Evolutionary conservation across 2,797 vertebrate genomes (phyloP), one percentile per base, ranked within the genome.

Genomic region (Glyptemys insculpta): DNA sequence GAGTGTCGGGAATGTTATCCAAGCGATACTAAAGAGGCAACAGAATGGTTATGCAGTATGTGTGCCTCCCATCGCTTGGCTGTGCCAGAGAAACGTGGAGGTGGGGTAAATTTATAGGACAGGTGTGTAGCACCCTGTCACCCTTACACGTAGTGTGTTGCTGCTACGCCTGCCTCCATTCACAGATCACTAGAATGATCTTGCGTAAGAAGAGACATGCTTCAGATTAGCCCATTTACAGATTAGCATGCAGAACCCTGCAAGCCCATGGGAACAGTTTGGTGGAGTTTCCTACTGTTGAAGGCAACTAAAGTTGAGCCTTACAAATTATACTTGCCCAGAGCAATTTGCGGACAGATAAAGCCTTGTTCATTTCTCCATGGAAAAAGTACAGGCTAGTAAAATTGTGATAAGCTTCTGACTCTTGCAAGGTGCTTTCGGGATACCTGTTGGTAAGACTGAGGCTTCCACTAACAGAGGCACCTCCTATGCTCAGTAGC

Each of bases 91-190:
- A 76, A 47, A 72, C 6, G 7, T 8, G 59, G 89, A 85, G 57
- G 68, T n/a, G 72, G 74, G 68, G 89, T 5, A 16, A 41, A 50
- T 23, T 1, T 44, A 65, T 47, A 41, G 74, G 44, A 49, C 59
- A 53, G 72, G 37, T 8, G 52, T 62, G 57, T 76, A 62, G 53
- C 90, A 80, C 53, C 47, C 87, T 41, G 52, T 65, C 65, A 15
- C 4, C 23, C 10, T 0, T 6, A 80, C 49, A 54, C n/a, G 15
- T 50, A 29, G 79, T 59, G 41, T 7, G 25, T 8, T 11, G 41
- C 21, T 0, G 0, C 37, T 57, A 57, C 4, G 7, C 37, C 25
- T 25, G 27, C 37, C 44, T 12, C 19, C 0, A 4, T 0, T 16
- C 0, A 25, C 8, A 0, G 59, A 57, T 1, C 4, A 7, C 14